Percentiles rank a stretch among this genome's conserved stretches.
Conservation (phyloP, 2,797 vertebrate genomes). For the Gymnocypris eckloni region DNA sequence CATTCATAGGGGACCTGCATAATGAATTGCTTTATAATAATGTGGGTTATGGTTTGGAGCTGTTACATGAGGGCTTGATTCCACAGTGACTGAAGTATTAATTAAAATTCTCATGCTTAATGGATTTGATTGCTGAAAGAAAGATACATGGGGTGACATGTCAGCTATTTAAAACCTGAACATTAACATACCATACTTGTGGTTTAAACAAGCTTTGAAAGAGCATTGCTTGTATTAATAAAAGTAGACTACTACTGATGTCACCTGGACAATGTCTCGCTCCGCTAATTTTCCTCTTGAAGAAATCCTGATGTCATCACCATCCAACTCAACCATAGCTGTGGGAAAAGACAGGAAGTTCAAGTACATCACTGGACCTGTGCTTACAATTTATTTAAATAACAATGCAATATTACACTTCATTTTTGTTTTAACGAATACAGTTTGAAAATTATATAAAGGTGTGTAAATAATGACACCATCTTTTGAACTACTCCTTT, state of each 20-base stretch:
- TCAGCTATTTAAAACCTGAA: slow-evolving; percentile 15
- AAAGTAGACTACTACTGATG: neutral
- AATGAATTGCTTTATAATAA: slow-evolving; percentile 43
- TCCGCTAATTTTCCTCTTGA: slow-evolving; percentile 92
- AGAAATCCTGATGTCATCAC: slow-evolving; percentile 92
- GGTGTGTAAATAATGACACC: neutral
- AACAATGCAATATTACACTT: neutral
- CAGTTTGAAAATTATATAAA: neutral
- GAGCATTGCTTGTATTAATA: neutral
- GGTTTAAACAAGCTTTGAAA: slow-evolving; percentile 10
- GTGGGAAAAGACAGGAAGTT: slow-evolving; percentile 27
- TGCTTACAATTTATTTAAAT: neutral
- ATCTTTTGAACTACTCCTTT: neutral
- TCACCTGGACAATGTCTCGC: slow-evolving; percentile 96
- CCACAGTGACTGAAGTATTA: slow-evolving; percentile 17
- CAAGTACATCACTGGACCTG: neutral
- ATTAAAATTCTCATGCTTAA: slow-evolving; percentile 36
- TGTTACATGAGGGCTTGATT: slow-evolving; percentile 31
- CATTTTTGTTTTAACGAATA: neutral
- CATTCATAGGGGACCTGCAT: slow-evolving; percentile 22
- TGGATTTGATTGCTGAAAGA: slow-evolving; percentile 45
- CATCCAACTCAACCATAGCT: slow-evolving; percentile 98
- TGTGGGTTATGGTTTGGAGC: slow-evolving; percentile 24
- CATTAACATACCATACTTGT: neutral
- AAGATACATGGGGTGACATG: neutral